Base-by-base conservation (phyloP, 2,797 vertebrate genomes). In the Ceryle rudis region DNA sequence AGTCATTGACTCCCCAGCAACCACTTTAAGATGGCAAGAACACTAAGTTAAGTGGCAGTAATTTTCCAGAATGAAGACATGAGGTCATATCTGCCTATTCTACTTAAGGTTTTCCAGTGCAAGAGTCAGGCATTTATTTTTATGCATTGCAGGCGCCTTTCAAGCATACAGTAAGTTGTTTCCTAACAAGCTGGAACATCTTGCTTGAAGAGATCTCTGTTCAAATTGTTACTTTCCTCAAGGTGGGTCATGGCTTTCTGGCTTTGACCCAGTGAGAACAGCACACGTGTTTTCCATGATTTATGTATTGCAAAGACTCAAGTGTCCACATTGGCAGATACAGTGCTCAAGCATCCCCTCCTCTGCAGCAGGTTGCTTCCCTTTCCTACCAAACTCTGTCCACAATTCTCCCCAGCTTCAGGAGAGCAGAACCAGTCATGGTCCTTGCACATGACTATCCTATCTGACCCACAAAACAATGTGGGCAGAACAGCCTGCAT, bases 241-340 rank as follows among this genome's bases (percentile, higher is more conserved):
- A 92, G 93, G 66, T 93, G 80, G 85, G 95, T 96, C 90, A 95
- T 66, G 72, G 55, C 80, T 73, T 87, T 92, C 91, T 95, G 93
- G 73, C 91, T 93, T 91, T 58, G 69, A 69, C 70, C 83, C 82
- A 60, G 47, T 8, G 29, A 77, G 84, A 78, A 88, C 86, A 95
- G 51, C 72, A 95, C 75, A 90, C 49, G 23, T n/a, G 31, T 80
- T 94, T 95, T 35, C 85, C 29, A 12, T 49, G 6, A 85, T 62
- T 91, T 91, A 49, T 17, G 3, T 3, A 16, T 42, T 82, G 42
- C 58, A 75, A 84, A 86, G 81, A 54, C 60, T 80, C 6, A 5
- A 42, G 65, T 17, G 35, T 47, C 83, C 86, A 55, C 0, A 1
- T 41, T 39, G 81, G 85, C 91, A 87, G 75, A 60, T 10, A 29